Conservation (phyloP, 53 echinoderm and acorn worm genomes). For the Echinometra lucunter region DNA sequence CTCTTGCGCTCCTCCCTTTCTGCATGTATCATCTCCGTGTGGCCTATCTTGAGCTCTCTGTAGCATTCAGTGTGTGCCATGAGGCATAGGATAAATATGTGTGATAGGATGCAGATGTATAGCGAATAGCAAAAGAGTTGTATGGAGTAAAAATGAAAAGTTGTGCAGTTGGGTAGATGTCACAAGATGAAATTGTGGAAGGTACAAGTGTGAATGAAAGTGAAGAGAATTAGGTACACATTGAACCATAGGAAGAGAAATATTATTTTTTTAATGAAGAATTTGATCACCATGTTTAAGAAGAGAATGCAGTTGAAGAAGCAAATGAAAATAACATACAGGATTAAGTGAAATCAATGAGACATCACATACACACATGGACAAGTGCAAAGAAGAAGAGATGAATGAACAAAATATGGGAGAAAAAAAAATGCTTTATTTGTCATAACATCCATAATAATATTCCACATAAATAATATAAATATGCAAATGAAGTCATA, state of each 20-base stretch:
- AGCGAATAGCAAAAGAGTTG: background rate
- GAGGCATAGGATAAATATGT: background rate
- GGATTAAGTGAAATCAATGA: background rate
- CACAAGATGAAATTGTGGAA: background rate
- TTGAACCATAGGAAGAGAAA: background rate
- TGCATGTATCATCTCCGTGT: slow-evolving; percentile 74
- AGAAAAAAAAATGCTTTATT: background rate
- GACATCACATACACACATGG: background rate
- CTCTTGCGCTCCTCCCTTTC: slow-evolving; percentile 84
- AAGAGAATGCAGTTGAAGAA: background rate
- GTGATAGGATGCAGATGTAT: background rate
- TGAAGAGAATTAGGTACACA: background rate
- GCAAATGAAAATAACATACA: background rate
- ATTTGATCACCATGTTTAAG: background rate
- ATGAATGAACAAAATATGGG: slow-evolving; percentile 35
- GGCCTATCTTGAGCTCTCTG: slow-evolving; percentile 90
- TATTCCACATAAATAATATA: background rate
- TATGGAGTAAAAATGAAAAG: background rate
- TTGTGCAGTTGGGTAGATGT: background rate
- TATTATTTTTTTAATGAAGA: background rate
- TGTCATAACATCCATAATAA: background rate
- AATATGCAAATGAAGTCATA: background rate
- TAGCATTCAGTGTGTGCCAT: slow-evolving; percentile 6
- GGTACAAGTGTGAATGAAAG: slow-evolving; percentile 3
- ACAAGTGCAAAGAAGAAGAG: slow-evolving; percentile 30